These are phyloP conservation scores for Caenorhabditis afra DNA, from an alignment of 2,888 invertebrate species.

Conservation along the genomic window DNA sequence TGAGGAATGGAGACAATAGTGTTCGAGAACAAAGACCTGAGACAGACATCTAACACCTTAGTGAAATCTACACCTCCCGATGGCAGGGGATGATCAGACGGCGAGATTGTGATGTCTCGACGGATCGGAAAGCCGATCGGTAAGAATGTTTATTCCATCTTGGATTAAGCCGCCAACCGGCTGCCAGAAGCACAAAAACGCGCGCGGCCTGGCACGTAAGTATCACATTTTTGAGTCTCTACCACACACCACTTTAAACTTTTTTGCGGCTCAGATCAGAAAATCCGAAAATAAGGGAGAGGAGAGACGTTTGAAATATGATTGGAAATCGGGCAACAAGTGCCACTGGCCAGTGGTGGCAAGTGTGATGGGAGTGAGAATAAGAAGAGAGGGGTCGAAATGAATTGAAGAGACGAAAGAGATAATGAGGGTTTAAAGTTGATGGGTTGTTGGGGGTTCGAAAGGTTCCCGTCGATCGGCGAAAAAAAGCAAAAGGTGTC, in stretches of 20 bases:
- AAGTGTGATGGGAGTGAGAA: background rate
- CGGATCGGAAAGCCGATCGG: constrained; percentile 54
- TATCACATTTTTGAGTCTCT: constrained; percentile 44
- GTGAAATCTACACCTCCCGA: constrained; percentile 8
- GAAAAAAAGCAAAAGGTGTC: constrained; percentile 22
- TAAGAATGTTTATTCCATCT: constrained; percentile 52
- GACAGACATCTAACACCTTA: constrained; percentile 23
- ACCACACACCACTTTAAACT: constrained; percentile 42
- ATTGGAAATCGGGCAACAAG: constrained; percentile 41
- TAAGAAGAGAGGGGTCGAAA: background rate
- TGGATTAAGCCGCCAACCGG: constrained; percentile 45
- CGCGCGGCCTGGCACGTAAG: constrained; percentile 49
- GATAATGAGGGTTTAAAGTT: constrained; percentile 26
- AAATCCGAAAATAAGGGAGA: constrained; percentile 10
- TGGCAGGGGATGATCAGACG: constrained; percentile 7
- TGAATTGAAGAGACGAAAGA: constrained; percentile 4
- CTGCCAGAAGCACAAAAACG: constrained; percentile 43
- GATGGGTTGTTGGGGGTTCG: constrained; percentile 38
- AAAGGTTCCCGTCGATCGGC: constrained; percentile 30
- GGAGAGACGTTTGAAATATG: constrained; percentile 47
- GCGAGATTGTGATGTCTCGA: constrained; percentile 26
- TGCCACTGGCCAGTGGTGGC: constrained; percentile 27
- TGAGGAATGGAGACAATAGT: constrained; percentile 5
- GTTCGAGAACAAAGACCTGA: background rate
- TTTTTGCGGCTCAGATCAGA: constrained; percentile 32